phyloP scores from a whole-genome alignment of 1,140 invertebrate species.

The Elymnias hypermnestra region DNA sequence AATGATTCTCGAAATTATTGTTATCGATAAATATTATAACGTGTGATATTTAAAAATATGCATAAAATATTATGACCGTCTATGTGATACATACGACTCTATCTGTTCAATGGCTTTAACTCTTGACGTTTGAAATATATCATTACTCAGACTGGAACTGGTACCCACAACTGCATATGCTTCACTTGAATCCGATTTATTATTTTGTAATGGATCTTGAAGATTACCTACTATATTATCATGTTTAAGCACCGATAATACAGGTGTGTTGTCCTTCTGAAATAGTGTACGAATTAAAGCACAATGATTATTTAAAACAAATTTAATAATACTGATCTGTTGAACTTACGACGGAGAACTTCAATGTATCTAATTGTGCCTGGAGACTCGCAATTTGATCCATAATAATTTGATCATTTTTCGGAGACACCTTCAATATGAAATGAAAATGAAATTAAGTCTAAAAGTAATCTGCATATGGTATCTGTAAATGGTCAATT shows the following conservation, averaged over 20 bases:
- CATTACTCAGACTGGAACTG: conserved; percentile 1
- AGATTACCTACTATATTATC: too few species aligned
- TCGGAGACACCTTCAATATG: conserved; percentile 2
- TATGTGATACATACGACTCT: neutral
- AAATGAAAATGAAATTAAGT: neutral
- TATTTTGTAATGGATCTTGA: neutral
- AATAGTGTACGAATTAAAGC: too few species aligned
- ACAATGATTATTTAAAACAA: neutral
- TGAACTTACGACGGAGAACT: conserved; percentile 15
- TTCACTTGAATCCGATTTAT: neutral
- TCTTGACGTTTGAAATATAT: neutral
- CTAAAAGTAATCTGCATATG: neutral
- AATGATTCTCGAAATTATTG: too few species aligned
- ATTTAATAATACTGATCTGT: neutral
- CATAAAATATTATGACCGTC: too few species aligned
- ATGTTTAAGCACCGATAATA: neutral
- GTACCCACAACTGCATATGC: neutral
- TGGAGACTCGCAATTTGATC: conserved; percentile 23
- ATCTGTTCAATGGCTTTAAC: neutral
- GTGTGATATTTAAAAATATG: too few species aligned
- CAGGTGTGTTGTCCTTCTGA: neutral
- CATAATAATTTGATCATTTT: conserved; percentile 8
- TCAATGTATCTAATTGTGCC: conserved; percentile 16
- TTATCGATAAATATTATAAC: too few species aligned
- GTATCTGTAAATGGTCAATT: neutral